Conservation (phyloP, 2,113 vertebrate species). For the Atractosteus spatula region DNA sequence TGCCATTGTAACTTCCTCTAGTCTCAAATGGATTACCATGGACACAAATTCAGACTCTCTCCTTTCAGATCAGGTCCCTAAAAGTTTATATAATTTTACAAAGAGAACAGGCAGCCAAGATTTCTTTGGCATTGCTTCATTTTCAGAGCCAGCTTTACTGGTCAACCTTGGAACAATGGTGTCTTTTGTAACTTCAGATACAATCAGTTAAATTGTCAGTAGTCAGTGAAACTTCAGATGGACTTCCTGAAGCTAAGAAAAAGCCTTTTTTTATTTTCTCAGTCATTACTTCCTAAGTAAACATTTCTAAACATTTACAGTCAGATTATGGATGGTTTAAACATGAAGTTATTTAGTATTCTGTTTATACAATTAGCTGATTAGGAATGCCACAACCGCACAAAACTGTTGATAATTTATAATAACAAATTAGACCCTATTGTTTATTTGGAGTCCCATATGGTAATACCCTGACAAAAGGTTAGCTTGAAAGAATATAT, state of each 20-base stretch:
- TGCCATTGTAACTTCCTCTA: slow-evolving; percentile 65
- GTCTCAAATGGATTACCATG: slow-evolving; percentile 65
- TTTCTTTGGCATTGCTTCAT: slow-evolving; percentile 19
- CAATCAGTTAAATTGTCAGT: slow-evolving; percentile 26
- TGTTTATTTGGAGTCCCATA: not conserved
- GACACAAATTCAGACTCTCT: slow-evolving; percentile 62
- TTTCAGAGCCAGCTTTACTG: slow-evolving; percentile 23
- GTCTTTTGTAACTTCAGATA: slow-evolving; percentile 34
- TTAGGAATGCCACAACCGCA: slow-evolving; percentile 27
- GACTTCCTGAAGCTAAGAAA: slow-evolving; percentile 22
- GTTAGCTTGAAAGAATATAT: too few relatives aligned
- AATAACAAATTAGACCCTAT: not conserved
- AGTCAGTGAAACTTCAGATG: slow-evolving; percentile 21
- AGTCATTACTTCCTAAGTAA: slow-evolving; percentile 16
- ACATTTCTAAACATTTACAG: slow-evolving; percentile 45
- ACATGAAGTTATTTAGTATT: slow-evolving; percentile 32
- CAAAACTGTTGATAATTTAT: not conserved
- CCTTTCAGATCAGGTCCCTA: slow-evolving; percentile 36
- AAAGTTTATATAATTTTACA: slow-evolving; percentile 47
- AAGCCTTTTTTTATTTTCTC: not conserved
- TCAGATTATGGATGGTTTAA: slow-evolving; percentile 30
- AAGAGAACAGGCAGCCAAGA: slow-evolving; percentile 37
- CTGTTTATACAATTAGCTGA: slow-evolving; percentile 47
- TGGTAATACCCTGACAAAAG: not conserved
- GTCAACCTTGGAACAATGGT: slow-evolving; percentile 27